Evolutionary conservation across 2,888 invertebrate genomes (phyloP), one percentile per base, ranked within the genome.

Genomic region (Orchesellides sinensis): DNA sequence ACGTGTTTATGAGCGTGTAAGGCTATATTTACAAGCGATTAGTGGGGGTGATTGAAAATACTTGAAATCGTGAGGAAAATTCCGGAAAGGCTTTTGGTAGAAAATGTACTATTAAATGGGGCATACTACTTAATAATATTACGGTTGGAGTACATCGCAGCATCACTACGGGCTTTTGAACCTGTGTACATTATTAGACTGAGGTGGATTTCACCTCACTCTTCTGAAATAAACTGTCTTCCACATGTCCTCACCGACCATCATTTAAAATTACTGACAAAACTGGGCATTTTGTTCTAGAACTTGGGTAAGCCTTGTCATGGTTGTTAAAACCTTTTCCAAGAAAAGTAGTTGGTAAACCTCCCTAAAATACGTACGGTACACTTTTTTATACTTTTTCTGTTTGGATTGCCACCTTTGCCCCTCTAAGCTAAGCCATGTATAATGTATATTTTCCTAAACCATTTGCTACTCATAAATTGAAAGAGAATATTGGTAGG

Each of bases 31-130:
- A 66, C 35, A 75, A 56, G 45, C 65, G 65, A 75, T 75, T 75
- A 75, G 73, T 45, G 63, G 32, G 49, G 63, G 63, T 54, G 75
- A 65, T 65, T 65, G 75, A 75, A 75, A 75, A 66, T 54, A 65
- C 54, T 56, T 66, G 66, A 66, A 52, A 66, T 35, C 66, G 56
- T 40, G 65, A 66, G 54, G 54, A 75, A 75, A 75, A 75, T 75
- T 75, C 75, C 65, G 40, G 65, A 66, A 35, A 66, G 27, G 54
- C 21, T 40, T 56, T 56, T 52, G 52, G 52, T 52, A 21, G 17
- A 52, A 52, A 40, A 40, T n/a, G n/a, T 8, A 40, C 40, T n/a
- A 40, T 40, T 40, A 14, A 14, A 14, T 5, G 40, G n/a, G 10
- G 32, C 32, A 32, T 32, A 40, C 2, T 5, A 8, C 2, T 2